Conservation (phyloP, 2,888 invertebrate genomes). For the Choreutis nemorana region DNA sequence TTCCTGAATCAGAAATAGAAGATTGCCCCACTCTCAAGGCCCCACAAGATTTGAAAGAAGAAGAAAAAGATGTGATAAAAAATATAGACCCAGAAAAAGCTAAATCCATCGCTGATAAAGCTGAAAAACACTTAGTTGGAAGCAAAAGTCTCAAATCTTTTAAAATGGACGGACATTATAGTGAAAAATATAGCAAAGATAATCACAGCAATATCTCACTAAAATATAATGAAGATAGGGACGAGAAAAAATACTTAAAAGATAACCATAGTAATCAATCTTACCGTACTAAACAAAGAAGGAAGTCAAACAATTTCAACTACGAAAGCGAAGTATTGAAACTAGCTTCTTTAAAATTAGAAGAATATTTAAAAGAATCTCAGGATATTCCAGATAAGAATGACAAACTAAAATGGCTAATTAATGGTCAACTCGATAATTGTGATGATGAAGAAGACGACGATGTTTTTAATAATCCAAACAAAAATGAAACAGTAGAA, state of each 20-base stretch:
- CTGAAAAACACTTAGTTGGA: constrained; percentile 38
- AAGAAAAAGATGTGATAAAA: constrained; percentile 53
- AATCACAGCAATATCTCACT: constrained; percentile 46
- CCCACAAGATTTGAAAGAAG: constrained; percentile 57
- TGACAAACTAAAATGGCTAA: constrained; percentile 35
- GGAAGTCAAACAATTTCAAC: constrained; percentile 65
- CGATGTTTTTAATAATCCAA: constrained; percentile 9
- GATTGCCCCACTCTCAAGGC: constrained; percentile 59
- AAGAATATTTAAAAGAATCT: constrained; percentile 51
- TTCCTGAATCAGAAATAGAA: constrained; percentile 59
- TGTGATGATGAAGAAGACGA: constrained; percentile 24
- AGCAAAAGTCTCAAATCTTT: constrained; percentile 48
- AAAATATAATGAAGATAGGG: constrained; percentile 44
- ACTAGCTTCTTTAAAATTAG: constrained; percentile 61
- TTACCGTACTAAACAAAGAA: constrained; percentile 30
- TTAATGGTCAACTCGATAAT: constrained; percentile 34
- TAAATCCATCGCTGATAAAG: constrained; percentile 42
- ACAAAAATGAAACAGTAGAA: constrained; percentile 17
- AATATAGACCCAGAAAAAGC: constrained; percentile 45
- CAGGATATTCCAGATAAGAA: constrained; percentile 25
- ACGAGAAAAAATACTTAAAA: constrained; percentile 49
- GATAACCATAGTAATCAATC: constrained; percentile 58
- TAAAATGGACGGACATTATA: constrained; percentile 48
- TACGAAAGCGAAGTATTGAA: constrained; percentile 68
- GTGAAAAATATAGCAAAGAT: constrained; percentile 44